Evolutionary conservation across 2,113 vertebrate genomes (phyloP).

Genomic region (Zapus hudsonius): DNA sequence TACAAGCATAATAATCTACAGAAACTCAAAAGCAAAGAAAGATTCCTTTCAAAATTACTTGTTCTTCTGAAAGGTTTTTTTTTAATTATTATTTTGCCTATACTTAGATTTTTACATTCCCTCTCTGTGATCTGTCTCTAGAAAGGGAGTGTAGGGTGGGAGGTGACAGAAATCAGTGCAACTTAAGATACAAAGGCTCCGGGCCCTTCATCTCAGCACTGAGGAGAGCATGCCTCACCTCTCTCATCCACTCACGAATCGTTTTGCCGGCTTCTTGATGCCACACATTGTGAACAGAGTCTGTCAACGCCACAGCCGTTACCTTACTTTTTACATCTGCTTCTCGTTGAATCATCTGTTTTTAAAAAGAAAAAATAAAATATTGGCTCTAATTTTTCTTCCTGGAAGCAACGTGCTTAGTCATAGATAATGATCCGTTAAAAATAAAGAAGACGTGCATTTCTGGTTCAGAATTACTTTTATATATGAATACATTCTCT

Average conservation of each 20-base stretch:
- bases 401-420: conserved; percentile 77
- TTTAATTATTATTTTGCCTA: conserved; percentile 48
- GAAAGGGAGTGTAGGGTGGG: conserved; percentile 20
- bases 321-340: conserved; percentile 94
- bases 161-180: background rate
- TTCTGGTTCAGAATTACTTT: conserved; percentile 76
- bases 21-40: background rate
- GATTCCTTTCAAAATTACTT: conserved; percentile 4
- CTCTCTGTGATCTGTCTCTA: conserved; percentile 15
- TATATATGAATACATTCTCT: conserved; percentile 66
- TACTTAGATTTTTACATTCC: conserved; percentile 10
- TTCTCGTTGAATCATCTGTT: conserved; percentile 98
- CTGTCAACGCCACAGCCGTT: conserved; percentile 95
- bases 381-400: conserved; percentile 76
- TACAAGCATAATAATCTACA: background rate
- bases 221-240: conserved; percentile 86
- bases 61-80: conserved; percentile 33
- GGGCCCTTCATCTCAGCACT: conserved; percentile 35
- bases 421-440: conserved; percentile 78
- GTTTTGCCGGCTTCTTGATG: conserved; percentile 96
- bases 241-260: conserved; percentile 96
- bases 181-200: conserved; percentile 45
- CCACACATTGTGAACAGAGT: conserved; percentile 99
- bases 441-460: conserved; percentile 72
- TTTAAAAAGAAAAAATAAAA: conserved; percentile 79